Evolutionary conservation across 2,113 vertebrate genomes (phyloP).

Genomic region (Hyla sarda): DNA sequence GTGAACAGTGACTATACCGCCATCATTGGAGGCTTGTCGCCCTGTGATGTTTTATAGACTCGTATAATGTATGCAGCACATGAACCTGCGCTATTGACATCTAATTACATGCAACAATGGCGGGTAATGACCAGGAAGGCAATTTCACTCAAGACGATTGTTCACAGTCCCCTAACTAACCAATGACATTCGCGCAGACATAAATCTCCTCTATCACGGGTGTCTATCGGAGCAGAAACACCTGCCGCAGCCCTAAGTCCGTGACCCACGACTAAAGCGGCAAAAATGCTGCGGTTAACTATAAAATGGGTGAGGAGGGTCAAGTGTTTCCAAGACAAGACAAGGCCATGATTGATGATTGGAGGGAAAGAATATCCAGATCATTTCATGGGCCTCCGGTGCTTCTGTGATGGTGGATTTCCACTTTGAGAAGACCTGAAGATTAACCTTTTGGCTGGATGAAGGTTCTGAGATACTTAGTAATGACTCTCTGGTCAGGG

Average conservation of each 20-base stretch:
- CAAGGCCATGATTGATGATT: neutral
- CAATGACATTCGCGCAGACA: neutral
- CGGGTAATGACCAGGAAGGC: neutral
- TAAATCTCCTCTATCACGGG: neutral
- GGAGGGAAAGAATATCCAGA: neutral
- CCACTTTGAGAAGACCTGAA: neutral
- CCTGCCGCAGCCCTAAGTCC: neutral
- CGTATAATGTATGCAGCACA: neutral
- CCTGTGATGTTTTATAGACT: neutral
- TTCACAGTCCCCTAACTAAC: neutral
- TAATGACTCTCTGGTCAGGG: neutral
- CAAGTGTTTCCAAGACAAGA: neutral
- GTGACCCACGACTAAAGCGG: neutral
- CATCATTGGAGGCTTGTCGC: no score
- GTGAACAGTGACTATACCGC: neutral
- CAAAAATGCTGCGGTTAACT: no score
- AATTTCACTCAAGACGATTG: neutral
- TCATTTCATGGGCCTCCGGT: neutral
- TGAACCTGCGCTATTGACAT: neutral
- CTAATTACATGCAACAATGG: conserved; percentile 19
- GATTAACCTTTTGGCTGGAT: neutral
- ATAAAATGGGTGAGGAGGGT: neutral
- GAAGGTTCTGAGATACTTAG: neutral
- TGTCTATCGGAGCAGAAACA: neutral
- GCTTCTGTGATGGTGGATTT: neutral